Percentiles rank a stretch among this genome's conserved stretches.
Conservation (phyloP, 1,140 invertebrate species). For the Macrobrachium nipponense region DNA sequence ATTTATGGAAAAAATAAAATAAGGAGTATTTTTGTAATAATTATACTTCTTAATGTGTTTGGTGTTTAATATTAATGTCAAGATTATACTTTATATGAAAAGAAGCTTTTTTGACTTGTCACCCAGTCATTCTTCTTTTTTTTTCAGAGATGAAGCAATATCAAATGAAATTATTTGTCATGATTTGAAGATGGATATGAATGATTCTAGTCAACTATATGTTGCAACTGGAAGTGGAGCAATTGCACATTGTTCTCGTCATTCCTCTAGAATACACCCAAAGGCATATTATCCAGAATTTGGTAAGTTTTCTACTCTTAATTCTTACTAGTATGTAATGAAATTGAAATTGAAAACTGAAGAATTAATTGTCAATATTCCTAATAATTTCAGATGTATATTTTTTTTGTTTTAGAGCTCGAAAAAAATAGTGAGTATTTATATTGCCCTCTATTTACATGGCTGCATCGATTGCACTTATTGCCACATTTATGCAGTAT, state of each 20-base stretch:
- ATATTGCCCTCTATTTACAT: too few species aligned
- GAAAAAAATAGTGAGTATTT: too few species aligned
- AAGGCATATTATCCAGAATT: constrained; percentile 69
- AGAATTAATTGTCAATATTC: too few species aligned
- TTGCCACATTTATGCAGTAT: too few species aligned
- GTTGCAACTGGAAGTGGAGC: constrained; percentile 72
- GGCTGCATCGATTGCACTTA: too few species aligned
- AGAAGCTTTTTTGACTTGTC: not conserved
- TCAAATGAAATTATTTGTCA: constrained; percentile 55
- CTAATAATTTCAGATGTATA: not conserved
- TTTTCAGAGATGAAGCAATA: constrained; percentile 31
- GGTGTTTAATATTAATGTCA: too few species aligned
- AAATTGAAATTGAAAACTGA: too few species aligned
- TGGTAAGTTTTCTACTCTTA: constrained; percentile 67
- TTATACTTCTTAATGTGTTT: too few species aligned
- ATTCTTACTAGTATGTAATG: not conserved
- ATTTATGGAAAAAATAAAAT: too few species aligned
- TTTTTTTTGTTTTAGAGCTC: not conserved
- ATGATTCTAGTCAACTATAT: constrained; percentile 73
- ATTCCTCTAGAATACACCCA: constrained; percentile 70
- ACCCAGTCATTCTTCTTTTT: not conserved
- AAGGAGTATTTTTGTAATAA: too few species aligned
- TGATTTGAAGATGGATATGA: constrained; percentile 71
- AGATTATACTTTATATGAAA: not conserved
- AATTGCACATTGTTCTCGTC: constrained; percentile 72